A percentile compares a stretch with the other conserved stretches of the same genome.
Evolutionary conservation across 2,113 vertebrate genomes (phyloP).

Genomic region (Rafetus swinhoei): DNA sequence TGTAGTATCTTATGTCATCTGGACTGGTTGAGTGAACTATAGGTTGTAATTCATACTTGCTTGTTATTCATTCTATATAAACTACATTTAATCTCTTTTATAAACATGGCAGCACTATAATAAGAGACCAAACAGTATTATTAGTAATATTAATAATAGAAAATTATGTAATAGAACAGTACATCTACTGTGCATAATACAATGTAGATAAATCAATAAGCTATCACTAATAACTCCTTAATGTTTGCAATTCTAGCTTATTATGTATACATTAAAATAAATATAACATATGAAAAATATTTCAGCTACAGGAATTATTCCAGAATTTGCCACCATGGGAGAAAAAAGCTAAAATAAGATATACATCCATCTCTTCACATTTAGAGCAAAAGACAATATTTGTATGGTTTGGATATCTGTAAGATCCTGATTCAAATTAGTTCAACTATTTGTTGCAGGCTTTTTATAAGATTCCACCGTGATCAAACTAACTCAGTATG

Average conservation of each 20-base stretch:
- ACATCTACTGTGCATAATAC: not conserved
- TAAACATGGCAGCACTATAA: not conserved
- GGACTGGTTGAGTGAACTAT: not conserved
- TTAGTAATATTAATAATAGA: not conserved
- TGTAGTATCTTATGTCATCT: not conserved
- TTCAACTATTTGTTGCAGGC: not conserved
- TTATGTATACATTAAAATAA: accelerated
- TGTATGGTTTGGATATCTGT: not conserved
- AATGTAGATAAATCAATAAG: not conserved
- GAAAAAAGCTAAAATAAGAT: constrained; percentile 17
- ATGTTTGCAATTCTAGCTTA: not conserved
- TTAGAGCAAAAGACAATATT: not conserved
- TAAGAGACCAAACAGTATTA: not conserved
- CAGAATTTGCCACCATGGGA: not conserved
- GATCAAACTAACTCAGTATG: not conserved
- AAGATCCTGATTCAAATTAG: not conserved
- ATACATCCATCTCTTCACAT: not conserved
- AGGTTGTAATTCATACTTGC: not conserved
- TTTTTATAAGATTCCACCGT: not conserved
- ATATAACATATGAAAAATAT: not conserved
- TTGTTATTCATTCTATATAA: not conserved
- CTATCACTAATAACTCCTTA: not conserved
- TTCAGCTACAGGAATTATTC: not conserved
- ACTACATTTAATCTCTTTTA: not conserved
- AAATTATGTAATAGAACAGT: not conserved